Evolutionary conservation across 2,113 vertebrate genomes (phyloP), one percentile per base, ranked within the genome.

Genomic region (Verasper variegatus): DNA sequence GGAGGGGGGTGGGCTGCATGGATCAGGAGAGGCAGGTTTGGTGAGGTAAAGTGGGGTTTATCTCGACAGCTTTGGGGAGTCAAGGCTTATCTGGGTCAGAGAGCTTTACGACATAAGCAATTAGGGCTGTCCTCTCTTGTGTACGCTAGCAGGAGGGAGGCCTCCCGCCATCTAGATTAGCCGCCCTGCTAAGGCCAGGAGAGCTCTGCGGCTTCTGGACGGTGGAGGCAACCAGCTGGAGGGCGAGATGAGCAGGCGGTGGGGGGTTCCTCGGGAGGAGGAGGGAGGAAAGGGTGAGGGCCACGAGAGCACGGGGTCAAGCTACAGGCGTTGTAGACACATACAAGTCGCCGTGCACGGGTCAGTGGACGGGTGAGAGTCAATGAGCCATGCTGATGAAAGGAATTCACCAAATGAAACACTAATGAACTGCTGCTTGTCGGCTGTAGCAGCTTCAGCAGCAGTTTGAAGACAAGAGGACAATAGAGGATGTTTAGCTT

Each of bases 21-120:
- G 91, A 91, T 93, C 87, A 92, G 86, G 78, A 84, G 83, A 91
- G 88, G 88, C 92, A 93, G 94, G 94, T 94, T 94, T 94, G 93
- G 90, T 93, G 93, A 94, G 92, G 93, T 93, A 94, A 95, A 94
- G 91, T 93, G 94, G 92, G 92, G 86, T 94, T 95, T 94, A 94
- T 91, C 90, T 84, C 80, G 66, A 71, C 91, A 92, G 94, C 90
- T 93, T 94, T 94, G 88, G 83, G 84, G 83, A 82, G 78, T 76
- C 77, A 84, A 68, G 86, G 89, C 92, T 95, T 93, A 94, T 94
- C 92, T 92, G 90, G 94, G 93, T 93, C 93, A 94, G 90, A 68
- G 88, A 92, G 92, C 93, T 95, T 95, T 95, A 95, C 81, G 93
- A 93, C 94, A 94, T 82, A 92, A 93, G 93, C 93, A 95, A 95